These are phyloP conservation scores for Tringa solitaria DNA, from an alignment of 2,113 vertebrate genomes.

Conservation along the genomic window DNA sequence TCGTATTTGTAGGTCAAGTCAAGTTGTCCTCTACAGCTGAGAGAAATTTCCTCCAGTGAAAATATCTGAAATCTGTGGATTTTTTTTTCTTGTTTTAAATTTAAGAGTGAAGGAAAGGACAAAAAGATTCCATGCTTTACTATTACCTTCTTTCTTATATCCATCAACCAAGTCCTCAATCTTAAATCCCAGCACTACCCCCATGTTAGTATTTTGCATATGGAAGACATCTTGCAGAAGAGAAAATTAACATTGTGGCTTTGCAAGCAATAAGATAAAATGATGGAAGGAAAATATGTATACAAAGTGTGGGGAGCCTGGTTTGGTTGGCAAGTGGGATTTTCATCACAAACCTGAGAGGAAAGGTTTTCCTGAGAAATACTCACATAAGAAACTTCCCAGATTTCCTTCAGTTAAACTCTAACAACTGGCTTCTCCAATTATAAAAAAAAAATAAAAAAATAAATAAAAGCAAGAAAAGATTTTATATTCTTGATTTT, in stretches of 20 bases:
- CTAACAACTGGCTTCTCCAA: neutral
- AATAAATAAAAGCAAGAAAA: neutral
- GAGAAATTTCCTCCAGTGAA: neutral
- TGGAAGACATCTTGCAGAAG: neutral
- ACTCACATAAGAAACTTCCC: neutral
- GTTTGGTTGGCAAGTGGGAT: neutral
- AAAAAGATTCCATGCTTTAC: too few relatives aligned
- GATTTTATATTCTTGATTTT: neutral
- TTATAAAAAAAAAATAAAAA: neutral
- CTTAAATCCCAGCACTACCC: neutral
- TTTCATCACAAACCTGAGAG: neutral
- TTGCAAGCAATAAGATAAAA: neutral
- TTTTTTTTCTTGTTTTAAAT: neutral
- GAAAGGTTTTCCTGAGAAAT: neutral
- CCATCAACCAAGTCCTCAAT: too few relatives aligned
- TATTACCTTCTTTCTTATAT: neutral
- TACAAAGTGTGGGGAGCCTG: neutral
- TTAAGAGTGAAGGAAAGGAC: neutral
- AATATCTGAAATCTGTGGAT: neutral
- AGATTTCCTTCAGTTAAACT: neutral
- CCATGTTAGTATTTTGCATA: neutral
- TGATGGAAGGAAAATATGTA: rapidly evolving
- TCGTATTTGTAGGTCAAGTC: neutral
- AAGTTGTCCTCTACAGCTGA: neutral
- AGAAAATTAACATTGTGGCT: neutral